Base-by-base conservation (phyloP, 1,140 invertebrate genomes). In the Grapholita molesta region DNA sequence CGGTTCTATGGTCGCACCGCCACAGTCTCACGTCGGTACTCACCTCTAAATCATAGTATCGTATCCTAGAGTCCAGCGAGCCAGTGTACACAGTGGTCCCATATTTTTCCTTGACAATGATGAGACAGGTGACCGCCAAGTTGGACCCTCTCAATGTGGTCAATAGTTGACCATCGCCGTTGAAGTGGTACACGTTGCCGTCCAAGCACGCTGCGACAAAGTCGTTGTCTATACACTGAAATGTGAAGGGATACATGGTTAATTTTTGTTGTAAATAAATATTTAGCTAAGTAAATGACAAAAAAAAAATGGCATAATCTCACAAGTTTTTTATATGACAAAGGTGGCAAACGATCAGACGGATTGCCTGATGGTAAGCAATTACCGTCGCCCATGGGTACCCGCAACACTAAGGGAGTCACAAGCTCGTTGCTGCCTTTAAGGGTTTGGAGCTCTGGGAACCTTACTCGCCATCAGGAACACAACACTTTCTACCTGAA, bases 21-120 rank as follows among this genome's bases (percentile, higher is more conserved):
- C n/a, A n/a, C n/a, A n/a, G n/a, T n/a, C n/a, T 7, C 28, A 30
- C 3, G 7, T 7, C 3, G 28, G 18, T 2, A 73, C 70, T 87
- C 86, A 94, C 94, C 82, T 89, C 90, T 68, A 94, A 89, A 77
- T 94, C 92, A 72, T 94, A 94, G 77, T 93, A 94, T 15, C 94
- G 86, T 77, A 95, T 91, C 68, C 92, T 90, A 2, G 93, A 93
- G 77, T 94, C 94, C 42, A 94, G 82, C 1, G 94, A 95, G 5
- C 94, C 94, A 11, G 94, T 94, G 70, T 93, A 95, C 1, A 94
- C 84, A 28, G 91, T 92, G 12, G 93, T 92, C 33, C 86, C 88
- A 71, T 86, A 90, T 68, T 83, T 81, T 18, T 92, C 90, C 64
- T 83, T 82, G 1, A 78, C 80, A 11, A 94, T 89, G 24, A 92